Base-by-base conservation (phyloP, 2,113 vertebrate species). In the Nothocercus nigrocapillus region DNA sequence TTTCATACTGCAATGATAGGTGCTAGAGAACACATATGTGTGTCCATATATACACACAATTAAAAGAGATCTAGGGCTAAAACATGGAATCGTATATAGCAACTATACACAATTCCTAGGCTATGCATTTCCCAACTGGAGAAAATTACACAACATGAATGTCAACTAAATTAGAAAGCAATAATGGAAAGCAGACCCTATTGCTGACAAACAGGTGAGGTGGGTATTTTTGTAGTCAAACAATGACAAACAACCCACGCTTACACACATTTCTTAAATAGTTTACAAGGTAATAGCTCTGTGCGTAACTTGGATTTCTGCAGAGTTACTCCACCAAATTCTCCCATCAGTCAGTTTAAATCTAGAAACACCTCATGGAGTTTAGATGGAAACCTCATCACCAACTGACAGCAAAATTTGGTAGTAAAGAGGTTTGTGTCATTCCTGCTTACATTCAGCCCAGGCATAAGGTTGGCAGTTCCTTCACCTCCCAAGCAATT, bases 341-440 rank as follows among this genome's bases (percentile, higher is more conserved):
- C 73, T 90, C 90, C 56, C 85, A 95, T 27, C 78, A 82, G 77
- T 82, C 36, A 2, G 13, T 73, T 77, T 67, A 85, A 93, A 90
- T 72, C 61, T 75, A 40, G 91, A 85, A 75, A 25, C 34, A n/a
- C 16, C 49, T 86, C 73, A 47, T 16, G 24, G 58, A 93, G 80
- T 53, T 90, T 69, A 78, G 80, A 91, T 40, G 54, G 88, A 86
- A 95, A 63, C 53, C 58, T 90, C 69, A 69, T 27, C 78, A 78
- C 44, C 76, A 84, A 86, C 58, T 56, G 66, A 96, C 76, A 93
- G 90, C 42, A 89, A 89, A 93, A 95, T 78, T 73, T 80, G 72
- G 64, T 72, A 70, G 21, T 42, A 77, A 93, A 91, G 68, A 91
- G 54, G 30, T 70, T 93, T 90, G 88, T 94, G 94, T 91, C 90